Evolutionary conservation across 2,888 invertebrate genomes (phyloP), one percentile per base, ranked within the genome.

Genomic region (Amiota minor): DNA sequence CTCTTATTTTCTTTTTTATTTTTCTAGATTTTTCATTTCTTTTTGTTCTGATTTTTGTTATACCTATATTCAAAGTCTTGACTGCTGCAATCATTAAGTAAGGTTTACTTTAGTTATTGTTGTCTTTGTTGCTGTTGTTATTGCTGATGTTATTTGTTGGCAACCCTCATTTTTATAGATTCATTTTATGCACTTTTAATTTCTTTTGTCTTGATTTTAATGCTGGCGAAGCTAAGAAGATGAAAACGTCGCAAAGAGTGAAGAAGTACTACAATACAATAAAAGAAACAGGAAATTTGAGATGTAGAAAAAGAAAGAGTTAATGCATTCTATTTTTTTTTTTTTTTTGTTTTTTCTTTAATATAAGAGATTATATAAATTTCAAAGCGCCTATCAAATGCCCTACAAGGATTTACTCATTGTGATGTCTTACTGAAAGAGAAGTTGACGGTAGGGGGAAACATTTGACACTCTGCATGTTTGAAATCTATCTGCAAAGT

Each of bases 101-200:
- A 35, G 35, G 35, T 35, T 23, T 35, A 8, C 35, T 35, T 35
- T 35, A 35, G 35, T 35, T 35, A 35, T 35, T 35, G 35, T 35
- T 35, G 35, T 35, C 35, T 35, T 18, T 73, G 35, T 65, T 65
- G 59, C 67, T 50, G 72, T 61, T 70, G 56, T 64, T 62, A 55
- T 68, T 61, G 59, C 14, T 68, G 35, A 53, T 64, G 47, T 65
- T 50, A 70, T 61, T 70, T 35, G 50, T 55, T 73, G 71, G 73
- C 73, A 68, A 68, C 67, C 67, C 67, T 68, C 50, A 68, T 68
- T 68, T 50, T 83, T 83, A 84, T 83, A 84, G 84, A 83, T 83
- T 83, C 84, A 82, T 84, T 76, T 84, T 83, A 83, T 83, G 83
- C 83, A 83, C 83, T 84, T 83, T 83, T 78, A 80, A 80, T 81